Conservation (phyloP, 2,113 vertebrate species). For the Brachirus orientalis region DNA sequence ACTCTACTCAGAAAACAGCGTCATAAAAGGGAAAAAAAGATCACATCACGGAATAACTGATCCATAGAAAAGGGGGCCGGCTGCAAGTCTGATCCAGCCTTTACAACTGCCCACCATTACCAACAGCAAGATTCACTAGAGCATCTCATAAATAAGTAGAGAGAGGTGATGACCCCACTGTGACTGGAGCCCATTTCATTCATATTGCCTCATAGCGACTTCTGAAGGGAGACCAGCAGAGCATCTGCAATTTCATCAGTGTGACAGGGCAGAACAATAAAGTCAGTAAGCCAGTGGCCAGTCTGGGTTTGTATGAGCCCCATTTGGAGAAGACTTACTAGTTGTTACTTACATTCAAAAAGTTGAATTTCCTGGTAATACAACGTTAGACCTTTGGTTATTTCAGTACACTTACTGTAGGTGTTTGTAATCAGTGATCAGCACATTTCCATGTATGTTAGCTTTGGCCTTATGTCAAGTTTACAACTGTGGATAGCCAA, state of each 20-base stretch:
- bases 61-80: slow-evolving; percentile 27
- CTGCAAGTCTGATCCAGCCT: slow-evolving; percentile 25
- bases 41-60: slow-evolving; percentile 37
- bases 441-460: no score
- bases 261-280: slow-evolving; percentile 47
- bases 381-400: no score
- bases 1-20: no score
- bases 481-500: no score
- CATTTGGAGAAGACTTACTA: slow-evolving; percentile 51
- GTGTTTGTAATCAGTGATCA: no score
- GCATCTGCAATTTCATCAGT: slow-evolving; percentile 49
- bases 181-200: slow-evolving; percentile 48
- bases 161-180: slow-evolving; percentile 28
- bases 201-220: slow-evolving; percentile 45
- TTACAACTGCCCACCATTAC: slow-evolving; percentile 18
- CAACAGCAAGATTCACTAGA: slow-evolving; percentile 8
- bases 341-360: neutral
- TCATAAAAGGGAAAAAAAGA: neutral
- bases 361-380: no score
- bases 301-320: slow-evolving; percentile 20
- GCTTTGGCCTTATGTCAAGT: no score
- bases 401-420: no score
- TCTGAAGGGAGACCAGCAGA: slow-evolving; percentile 43
- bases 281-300: slow-evolving; percentile 39
- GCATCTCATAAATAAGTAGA: slow-evolving; percentile 31